Percentiles rank a stretch among this genome's conserved stretches.
phyloP scores from a whole-genome alignment of 1,140 invertebrate species.

The Mycetomoellerius zeteki region DNA sequence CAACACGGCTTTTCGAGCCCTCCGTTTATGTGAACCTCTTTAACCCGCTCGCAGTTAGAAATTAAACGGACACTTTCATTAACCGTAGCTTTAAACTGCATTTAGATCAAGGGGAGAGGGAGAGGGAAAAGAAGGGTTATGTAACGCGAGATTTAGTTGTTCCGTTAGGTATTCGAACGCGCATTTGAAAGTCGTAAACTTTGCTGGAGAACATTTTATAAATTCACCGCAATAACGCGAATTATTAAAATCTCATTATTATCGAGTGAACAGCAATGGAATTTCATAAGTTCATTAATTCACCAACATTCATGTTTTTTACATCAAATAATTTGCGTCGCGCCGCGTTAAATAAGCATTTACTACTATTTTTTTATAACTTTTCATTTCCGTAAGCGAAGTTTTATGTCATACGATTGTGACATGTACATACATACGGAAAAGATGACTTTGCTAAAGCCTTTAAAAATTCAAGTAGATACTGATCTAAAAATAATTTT shows the following conservation, averaged over 20 bases:
- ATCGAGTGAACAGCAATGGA: background rate
- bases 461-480: too few species aligned
- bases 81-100: constrained; percentile 20
- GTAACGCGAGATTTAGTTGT: constrained; percentile 36
- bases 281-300: constrained; percentile 8
- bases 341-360: background rate
- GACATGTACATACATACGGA: too few species aligned
- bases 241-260: background rate
- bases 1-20: constrained; percentile 75
- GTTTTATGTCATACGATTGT: background rate
- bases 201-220: background rate
- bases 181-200: constrained; percentile 10
- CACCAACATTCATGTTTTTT: background rate
- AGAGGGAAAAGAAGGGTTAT: background rate
- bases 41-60: constrained; percentile 39
- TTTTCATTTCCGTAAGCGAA: background rate
- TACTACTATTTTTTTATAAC: background rate
- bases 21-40: constrained; percentile 70
- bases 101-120: background rate
- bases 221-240: background rate
- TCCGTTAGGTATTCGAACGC: constrained; percentile 24
- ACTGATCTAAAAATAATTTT: too few species aligned
- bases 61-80: constrained; percentile 70
- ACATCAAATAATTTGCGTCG: background rate
- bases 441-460: too few species aligned